phyloP scores from a whole-genome alignment of 2,113 vertebrate genomes.

The Lipotes vexillifer region DNA sequence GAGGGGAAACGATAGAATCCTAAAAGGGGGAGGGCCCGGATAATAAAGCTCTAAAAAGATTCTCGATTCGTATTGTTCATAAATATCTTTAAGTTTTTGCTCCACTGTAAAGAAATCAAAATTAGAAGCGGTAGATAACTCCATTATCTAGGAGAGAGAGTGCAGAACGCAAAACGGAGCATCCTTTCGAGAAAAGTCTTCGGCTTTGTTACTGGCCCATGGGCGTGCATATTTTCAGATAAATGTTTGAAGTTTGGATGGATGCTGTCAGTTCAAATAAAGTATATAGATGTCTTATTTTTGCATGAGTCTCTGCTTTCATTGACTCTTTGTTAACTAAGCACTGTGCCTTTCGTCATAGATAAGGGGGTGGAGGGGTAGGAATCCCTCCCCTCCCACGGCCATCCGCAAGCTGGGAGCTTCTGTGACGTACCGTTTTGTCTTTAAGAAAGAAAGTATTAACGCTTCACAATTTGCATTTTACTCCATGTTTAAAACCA shows the following conservation, averaged over 20 bases:
- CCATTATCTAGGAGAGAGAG: neutral
- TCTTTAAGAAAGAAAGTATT: neutral
- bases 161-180: neutral
- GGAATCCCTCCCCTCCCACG: neutral
- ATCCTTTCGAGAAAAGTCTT: neutral
- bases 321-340: neutral
- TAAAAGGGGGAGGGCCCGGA: too few species aligned
- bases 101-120: neutral
- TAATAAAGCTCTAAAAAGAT: neutral
- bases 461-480: neutral
- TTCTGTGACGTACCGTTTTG: neutral
- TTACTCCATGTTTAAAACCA: neutral
- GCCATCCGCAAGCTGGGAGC: neutral
- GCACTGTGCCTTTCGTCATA: neutral
- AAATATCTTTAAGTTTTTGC: neutral
- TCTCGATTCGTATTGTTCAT: neutral
- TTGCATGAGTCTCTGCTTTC: neutral
- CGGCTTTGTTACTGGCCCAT: neutral
- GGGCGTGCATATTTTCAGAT: neutral
- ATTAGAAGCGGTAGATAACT: neutral
- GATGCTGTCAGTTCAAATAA: constrained; percentile 18
- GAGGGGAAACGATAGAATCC: neutral
- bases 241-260: neutral
- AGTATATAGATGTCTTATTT: neutral
- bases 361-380: neutral